phyloP scores from a whole-genome alignment of 64 coral and sea anemone genomes.

The Montipora foliosa region DNA sequence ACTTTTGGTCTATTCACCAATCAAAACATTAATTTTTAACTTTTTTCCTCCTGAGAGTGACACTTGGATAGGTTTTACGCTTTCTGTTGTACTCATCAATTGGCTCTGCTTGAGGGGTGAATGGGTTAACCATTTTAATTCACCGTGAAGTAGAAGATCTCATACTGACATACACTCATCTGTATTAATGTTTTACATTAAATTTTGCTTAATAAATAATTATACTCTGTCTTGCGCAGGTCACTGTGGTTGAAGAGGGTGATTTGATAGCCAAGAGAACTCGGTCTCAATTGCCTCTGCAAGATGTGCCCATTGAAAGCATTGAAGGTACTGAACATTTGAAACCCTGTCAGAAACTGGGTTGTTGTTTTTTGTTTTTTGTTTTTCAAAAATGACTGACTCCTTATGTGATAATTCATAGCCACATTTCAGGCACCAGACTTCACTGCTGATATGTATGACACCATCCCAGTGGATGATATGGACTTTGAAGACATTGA shows the following conservation, averaged over 20 bases:
- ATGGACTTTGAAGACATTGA: constrained; percentile 88
- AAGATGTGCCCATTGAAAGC: constrained; percentile 67
- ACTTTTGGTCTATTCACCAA: too few relatives aligned
- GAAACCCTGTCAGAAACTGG: not conserved
- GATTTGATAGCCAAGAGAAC: constrained; percentile 96
- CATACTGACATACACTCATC: too few relatives aligned
- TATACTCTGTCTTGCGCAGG: not conserved
- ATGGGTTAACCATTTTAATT: too few relatives aligned
- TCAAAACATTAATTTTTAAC: too few relatives aligned
- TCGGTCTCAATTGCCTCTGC: constrained; percentile 78
- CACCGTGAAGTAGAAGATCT: too few relatives aligned
- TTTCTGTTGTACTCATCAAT: too few relatives aligned
- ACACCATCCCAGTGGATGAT: constrained; percentile 75
- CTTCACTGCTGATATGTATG: constrained; percentile 89
- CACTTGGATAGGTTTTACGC: too few relatives aligned
- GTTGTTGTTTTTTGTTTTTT: too few relatives aligned
- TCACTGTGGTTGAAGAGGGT: constrained; percentile 59
- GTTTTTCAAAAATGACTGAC: not conserved
- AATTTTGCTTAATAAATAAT: not conserved
- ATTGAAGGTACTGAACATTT: constrained; percentile 64
- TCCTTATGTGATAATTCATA: not conserved
- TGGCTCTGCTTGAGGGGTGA: too few relatives aligned
- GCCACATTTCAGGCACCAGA: constrained; percentile 77
- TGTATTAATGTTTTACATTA: too few relatives aligned
- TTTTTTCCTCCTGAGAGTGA: too few relatives aligned